phyloP scores from a whole-genome alignment of 2,888 invertebrate genomes.

The Nomada ferruginata region DNA sequence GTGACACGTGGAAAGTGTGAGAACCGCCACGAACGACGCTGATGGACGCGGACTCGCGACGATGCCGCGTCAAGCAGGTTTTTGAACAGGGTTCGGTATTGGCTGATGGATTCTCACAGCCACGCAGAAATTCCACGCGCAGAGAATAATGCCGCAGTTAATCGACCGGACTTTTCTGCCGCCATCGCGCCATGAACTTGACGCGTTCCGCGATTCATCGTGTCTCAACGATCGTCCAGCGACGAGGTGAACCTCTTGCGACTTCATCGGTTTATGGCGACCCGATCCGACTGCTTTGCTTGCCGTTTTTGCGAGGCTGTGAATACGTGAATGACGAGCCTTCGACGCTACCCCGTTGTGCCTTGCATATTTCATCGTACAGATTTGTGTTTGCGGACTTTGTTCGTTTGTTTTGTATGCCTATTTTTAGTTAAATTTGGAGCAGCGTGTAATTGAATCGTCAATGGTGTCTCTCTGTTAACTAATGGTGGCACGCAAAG shows the following conservation, averaged over 20 bases:
- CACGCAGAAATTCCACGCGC: constrained; percentile 4
- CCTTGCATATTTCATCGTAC: not conserved
- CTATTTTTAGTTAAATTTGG: too few relatives aligned
- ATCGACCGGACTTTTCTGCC: not conserved
- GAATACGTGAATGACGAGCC: not conserved
- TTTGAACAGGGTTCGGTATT: constrained; percentile 31
- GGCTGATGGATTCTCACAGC: constrained; percentile 30
- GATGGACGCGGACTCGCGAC: constrained; percentile 47
- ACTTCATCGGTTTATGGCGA: constrained; percentile 11
- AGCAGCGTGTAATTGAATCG: too few relatives aligned
- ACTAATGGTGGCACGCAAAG: too few relatives aligned
- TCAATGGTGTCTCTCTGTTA: too few relatives aligned
- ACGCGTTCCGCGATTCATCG: not conserved
- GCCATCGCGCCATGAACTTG: not conserved
- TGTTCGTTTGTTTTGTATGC: too few relatives aligned
- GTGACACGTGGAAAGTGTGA: constrained; percentile 80
- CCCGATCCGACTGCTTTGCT: not conserved
- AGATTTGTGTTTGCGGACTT: too few relatives aligned
- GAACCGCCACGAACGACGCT: constrained; percentile 71
- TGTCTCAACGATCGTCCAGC: not conserved
- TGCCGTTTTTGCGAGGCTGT: not conserved
- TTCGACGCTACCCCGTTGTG: not conserved
- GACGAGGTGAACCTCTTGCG: not conserved
- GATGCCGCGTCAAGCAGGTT: constrained; percentile 38
- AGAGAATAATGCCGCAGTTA: not conserved